Evolutionary conservation across 2,113 vertebrate species (phyloP).

Genomic region (Lycaon pictus): DNA sequence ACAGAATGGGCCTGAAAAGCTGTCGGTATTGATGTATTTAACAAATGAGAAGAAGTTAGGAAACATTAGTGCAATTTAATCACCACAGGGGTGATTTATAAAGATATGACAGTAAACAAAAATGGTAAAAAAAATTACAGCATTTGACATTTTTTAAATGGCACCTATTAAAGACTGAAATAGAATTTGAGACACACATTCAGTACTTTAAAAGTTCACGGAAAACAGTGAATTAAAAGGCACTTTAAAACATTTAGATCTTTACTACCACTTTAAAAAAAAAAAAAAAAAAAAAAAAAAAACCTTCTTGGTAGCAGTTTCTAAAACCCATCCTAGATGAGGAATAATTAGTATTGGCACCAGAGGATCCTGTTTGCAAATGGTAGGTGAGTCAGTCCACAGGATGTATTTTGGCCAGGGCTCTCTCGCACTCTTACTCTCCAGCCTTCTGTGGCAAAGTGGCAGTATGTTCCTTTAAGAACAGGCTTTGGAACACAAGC

Average conservation of each 20-base stretch:
- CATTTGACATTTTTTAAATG: slow-evolving; percentile 63
- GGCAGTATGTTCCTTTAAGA: not conserved
- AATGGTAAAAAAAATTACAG: not conserved
- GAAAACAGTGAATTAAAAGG: slow-evolving; percentile 66
- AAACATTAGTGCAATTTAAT: slow-evolving; percentile 85
- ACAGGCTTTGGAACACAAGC: not conserved
- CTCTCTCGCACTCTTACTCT: not conserved
- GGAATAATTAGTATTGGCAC: slow-evolving; percentile 63
- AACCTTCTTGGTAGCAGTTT: slow-evolving; percentile 5
- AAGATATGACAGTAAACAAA: slow-evolving; percentile 50
- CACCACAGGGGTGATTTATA: slow-evolving; percentile 72
- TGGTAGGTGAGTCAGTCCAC: not conserved
- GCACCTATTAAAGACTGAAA: slow-evolving; percentile 73
- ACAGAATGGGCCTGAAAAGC: slow-evolving; percentile 58
- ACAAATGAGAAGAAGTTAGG: slow-evolving; percentile 69
- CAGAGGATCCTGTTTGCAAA: slow-evolving; percentile 29
- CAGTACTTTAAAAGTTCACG: slow-evolving; percentile 60
- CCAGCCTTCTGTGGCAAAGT: not conserved
- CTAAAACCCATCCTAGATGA: slow-evolving; percentile 27
- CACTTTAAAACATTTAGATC: slow-evolving; percentile 60
- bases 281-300: not conserved
- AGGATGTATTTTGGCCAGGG: not conserved
- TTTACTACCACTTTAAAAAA: slow-evolving; percentile 40
- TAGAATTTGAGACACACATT: slow-evolving; percentile 59
- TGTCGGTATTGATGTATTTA: slow-evolving; percentile 70